Evolutionary conservation across 1,140 invertebrate species (phyloP).

Genomic region (Cecropterus lyciades): DNA sequence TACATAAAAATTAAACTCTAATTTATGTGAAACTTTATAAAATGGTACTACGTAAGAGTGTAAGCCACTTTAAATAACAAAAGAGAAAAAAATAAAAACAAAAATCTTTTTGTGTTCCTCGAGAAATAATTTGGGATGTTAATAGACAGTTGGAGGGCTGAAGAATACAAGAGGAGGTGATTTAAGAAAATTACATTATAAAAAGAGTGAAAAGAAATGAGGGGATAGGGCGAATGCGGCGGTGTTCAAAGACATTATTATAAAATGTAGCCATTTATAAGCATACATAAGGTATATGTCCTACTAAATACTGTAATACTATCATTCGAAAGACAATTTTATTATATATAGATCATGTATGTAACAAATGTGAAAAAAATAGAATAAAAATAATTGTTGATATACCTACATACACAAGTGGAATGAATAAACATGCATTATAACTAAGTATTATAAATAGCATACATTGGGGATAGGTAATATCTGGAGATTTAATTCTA

Average conservation of each 20-base stretch:
- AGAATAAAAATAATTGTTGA: no score
- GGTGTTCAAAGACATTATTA: constrained; percentile 72
- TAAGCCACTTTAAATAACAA: background rate
- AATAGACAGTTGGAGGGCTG: constrained; percentile 57
- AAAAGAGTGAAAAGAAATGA: constrained; percentile 69
- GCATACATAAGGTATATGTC: constrained; percentile 61
- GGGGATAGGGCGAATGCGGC: constrained; percentile 59
- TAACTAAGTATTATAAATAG: no score
- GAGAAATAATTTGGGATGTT: constrained; percentile 40
- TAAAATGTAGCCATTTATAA: constrained; percentile 82
- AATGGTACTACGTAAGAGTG: no score
- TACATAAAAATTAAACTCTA: no score
- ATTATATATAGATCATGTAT: no score
- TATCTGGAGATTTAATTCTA: no score
- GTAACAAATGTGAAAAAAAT: no score
- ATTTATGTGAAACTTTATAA: no score
- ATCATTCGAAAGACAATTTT: constrained; percentile 1
- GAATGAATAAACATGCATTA: no score
- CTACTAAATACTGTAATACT: background rate
- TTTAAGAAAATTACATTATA: constrained; percentile 83
- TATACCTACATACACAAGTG: no score
- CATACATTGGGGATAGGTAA: no score
- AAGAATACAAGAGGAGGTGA: constrained; percentile 62
- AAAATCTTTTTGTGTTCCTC: constrained; percentile 1
- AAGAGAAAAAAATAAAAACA: constrained; percentile 9